phyloP scores from a whole-genome alignment of 2,113 vertebrate species.

The Mungos mungo region DNA sequence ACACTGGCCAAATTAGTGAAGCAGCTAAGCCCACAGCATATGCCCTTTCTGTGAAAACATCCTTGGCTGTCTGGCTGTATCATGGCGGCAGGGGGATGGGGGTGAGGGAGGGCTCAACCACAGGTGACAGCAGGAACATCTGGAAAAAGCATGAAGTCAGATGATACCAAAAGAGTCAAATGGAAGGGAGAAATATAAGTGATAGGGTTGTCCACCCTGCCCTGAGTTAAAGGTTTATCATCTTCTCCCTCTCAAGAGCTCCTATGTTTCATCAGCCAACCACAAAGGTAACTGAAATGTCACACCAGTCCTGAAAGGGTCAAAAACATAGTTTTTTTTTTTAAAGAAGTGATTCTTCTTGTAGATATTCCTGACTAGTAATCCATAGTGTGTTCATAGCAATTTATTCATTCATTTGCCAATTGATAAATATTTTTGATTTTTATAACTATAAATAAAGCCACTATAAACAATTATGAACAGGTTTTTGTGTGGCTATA shows the following conservation, averaged over 20 bases:
- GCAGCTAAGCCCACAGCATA: neutral
- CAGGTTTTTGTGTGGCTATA: neutral
- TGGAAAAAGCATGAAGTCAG: neutral
- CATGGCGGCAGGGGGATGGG: neutral
- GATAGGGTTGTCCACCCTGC: neutral
- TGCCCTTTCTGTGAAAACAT: neutral
- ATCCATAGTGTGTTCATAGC: neutral
- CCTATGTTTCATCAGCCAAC: neutral
- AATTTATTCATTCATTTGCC: neutral
- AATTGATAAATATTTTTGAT: neutral
- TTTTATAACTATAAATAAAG: neutral
- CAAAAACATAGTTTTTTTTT: neutral
- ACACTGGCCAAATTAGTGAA: neutral
- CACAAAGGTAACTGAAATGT: neutral
- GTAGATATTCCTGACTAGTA: neutral
- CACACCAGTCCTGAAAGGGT: neutral
- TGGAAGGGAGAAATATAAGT: neutral
- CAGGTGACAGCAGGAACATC: neutral
- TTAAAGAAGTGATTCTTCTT: slow-evolving; percentile 19
- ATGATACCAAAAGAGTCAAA: neutral
- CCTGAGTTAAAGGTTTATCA: neutral
- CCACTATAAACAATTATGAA: neutral
- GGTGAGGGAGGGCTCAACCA: neutral
- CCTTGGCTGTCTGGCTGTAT: neutral
- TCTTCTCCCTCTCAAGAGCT: neutral